These are phyloP conservation scores for Priocnemis perturbator DNA, from an alignment of 2,888 invertebrate species.

Conservation along the genomic window DNA sequence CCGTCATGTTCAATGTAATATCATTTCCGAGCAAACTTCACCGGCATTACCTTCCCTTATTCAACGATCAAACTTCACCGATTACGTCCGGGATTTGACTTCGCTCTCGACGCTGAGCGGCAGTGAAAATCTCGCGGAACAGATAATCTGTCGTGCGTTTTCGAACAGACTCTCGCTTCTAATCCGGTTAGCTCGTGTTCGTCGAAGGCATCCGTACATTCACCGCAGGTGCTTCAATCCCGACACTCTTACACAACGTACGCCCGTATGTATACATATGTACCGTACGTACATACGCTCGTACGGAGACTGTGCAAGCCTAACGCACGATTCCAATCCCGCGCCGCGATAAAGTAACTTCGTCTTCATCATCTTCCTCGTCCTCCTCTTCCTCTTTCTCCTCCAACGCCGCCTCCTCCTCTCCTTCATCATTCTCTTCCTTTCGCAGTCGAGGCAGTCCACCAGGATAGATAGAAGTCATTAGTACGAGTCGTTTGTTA, in stretches of 20 bases:
- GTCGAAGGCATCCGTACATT: not conserved
- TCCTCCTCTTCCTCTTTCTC: conserved; percentile 12
- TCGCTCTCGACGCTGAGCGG: too few species aligned
- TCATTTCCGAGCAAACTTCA: too few species aligned
- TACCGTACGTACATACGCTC: too few species aligned
- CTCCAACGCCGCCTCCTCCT: not conserved
- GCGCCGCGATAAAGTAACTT: conserved; percentile 5
- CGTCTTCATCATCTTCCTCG: conserved; percentile 20
- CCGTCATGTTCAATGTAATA: too few species aligned
- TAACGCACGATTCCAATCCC: conserved; percentile 5
- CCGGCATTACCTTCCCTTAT: too few species aligned
- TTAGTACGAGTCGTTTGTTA: conserved; percentile 6
- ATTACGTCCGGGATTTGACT: too few species aligned
- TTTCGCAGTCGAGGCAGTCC: conserved; percentile 9
- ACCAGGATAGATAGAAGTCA: conserved; percentile 16
- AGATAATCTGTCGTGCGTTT: too few species aligned
- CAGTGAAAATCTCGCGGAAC: too few species aligned
- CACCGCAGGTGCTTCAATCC: conserved; percentile 8
- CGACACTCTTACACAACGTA: not conserved
- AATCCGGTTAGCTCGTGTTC: conserved; percentile 9
- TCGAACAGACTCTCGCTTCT: conserved; percentile 1
- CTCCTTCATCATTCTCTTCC: not conserved
- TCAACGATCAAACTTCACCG: too few species aligned
- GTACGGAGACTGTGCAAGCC: not conserved
- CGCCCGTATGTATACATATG: too few species aligned